phyloP scores from a whole-genome alignment of 1,140 invertebrate genomes.

The Trachelipus rathkii region DNA sequence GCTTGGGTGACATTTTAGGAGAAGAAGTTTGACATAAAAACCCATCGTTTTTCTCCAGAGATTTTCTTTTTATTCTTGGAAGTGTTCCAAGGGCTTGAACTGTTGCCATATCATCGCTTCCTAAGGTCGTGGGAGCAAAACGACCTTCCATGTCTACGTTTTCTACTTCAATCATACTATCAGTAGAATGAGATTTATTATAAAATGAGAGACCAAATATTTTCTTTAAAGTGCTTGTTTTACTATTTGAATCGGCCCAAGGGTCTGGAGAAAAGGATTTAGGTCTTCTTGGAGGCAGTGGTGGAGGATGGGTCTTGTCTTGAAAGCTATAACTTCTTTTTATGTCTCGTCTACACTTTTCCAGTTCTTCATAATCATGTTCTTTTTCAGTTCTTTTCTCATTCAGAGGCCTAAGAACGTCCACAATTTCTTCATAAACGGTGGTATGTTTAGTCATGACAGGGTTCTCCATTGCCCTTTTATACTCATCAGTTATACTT shows the following conservation, averaged over 20 bases:
- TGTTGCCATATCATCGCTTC: constrained; percentile 38
- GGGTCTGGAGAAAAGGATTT: constrained; percentile 45
- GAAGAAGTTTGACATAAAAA: constrained; percentile 37
- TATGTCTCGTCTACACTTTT: constrained; percentile 43
- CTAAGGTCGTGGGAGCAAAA: constrained; percentile 33
- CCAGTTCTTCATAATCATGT: constrained; percentile 44
- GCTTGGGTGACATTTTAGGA: constrained; percentile 44
- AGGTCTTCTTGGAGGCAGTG: constrained; percentile 40
- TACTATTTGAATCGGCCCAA: constrained; percentile 40
- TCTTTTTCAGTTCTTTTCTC: constrained; percentile 35
- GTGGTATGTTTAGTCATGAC: constrained; percentile 36
- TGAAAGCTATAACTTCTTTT: constrained; percentile 45
- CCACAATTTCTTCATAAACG: constrained; percentile 43
- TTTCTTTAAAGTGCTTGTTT: constrained; percentile 39
- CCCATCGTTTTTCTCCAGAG: constrained; percentile 34
- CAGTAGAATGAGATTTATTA: constrained; percentile 44
- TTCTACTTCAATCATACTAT: constrained; percentile 45
- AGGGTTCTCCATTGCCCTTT: constrained; percentile 35
- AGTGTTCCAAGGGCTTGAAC: constrained; percentile 44
- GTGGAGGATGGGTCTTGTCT: constrained; percentile 43
- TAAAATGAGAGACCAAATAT: constrained; percentile 44
- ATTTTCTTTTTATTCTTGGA: constrained; percentile 35
- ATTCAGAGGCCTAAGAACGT: constrained; percentile 38
- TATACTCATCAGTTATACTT: constrained; percentile 35
- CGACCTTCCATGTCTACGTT: constrained; percentile 30